Percentiles rank a stretch among this genome's conserved stretches.
These are phyloP conservation scores for Cephus nigrinus DNA, from an alignment of 2,888 invertebrate genomes.

Conservation along the genomic window DNA sequence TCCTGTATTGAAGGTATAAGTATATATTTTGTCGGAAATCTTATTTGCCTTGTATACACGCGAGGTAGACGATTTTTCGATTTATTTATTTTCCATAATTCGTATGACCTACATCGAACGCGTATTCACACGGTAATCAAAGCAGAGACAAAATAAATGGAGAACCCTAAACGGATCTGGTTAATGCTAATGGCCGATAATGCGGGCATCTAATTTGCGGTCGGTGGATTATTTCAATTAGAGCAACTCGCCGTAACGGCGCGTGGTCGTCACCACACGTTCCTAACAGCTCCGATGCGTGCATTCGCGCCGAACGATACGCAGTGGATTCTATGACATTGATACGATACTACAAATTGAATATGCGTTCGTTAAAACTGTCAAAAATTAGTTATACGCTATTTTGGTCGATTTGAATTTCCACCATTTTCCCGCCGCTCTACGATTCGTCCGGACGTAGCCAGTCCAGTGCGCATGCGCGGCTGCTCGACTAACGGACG, in stretches of 20 bases:
- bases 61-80: background rate
- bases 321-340: background rate
- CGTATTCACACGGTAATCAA: background rate
- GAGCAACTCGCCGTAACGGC: background rate
- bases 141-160: constrained; percentile 13
- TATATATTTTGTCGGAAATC: background rate
- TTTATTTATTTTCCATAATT: background rate
- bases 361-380: background rate
- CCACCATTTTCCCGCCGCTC: background rate
- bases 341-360: background rate
- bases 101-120: background rate
- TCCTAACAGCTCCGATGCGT: background rate
- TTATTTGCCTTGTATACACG: background rate
- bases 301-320: background rate
- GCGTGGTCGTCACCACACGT: background rate
- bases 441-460: background rate
- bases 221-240: background rate
- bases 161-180: constrained; percentile 8
- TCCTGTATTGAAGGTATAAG: background rate
- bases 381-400: background rate
- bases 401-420: background rate
- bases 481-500: background rate
- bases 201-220: background rate
- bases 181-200: background rate
- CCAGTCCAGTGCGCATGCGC: background rate